These are phyloP conservation scores for Acronicta psi DNA, from an alignment of 2,888 invertebrate species.

Conservation along the genomic window DNA sequence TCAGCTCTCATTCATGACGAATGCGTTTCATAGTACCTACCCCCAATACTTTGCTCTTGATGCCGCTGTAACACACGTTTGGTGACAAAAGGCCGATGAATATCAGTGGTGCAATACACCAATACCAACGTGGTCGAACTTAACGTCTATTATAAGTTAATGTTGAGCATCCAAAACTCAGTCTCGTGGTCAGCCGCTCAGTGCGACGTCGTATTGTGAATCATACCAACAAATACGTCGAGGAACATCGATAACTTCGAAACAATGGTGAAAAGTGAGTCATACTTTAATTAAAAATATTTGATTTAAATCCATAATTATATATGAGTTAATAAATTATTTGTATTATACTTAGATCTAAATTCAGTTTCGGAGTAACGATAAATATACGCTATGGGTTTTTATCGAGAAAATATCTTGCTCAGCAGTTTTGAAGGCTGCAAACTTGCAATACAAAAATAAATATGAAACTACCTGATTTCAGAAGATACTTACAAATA, in stretches of 20 bases:
- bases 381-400: not conserved
- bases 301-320: not conserved
- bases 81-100: conserved; percentile 6
- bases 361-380: not conserved
- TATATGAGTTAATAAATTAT: not conserved
- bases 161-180: conserved; percentile 41
- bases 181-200: conserved; percentile 37
- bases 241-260: conserved; percentile 19
- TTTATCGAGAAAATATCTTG: not conserved
- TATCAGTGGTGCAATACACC: conserved; percentile 15
- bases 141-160: conserved; percentile 40
- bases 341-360: not conserved
- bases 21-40: conserved; percentile 12
- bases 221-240: conserved; percentile 25
- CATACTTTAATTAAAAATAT: not conserved
- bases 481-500: too few relatives aligned
- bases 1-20: conserved; percentile 18
- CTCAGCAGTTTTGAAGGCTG: conserved; percentile 32
- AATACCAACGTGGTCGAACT: conserved; percentile 18
- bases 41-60: not conserved
- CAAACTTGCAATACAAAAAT: conserved; percentile 25
- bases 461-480: conserved; percentile 8
- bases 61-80: not conserved
- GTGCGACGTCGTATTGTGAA: conserved; percentile 45
- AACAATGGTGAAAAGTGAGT: conserved; percentile 64